These are phyloP conservation scores for Sturnus vulgaris DNA, from an alignment of 2,113 vertebrate species.

Conservation along the genomic window DNA sequence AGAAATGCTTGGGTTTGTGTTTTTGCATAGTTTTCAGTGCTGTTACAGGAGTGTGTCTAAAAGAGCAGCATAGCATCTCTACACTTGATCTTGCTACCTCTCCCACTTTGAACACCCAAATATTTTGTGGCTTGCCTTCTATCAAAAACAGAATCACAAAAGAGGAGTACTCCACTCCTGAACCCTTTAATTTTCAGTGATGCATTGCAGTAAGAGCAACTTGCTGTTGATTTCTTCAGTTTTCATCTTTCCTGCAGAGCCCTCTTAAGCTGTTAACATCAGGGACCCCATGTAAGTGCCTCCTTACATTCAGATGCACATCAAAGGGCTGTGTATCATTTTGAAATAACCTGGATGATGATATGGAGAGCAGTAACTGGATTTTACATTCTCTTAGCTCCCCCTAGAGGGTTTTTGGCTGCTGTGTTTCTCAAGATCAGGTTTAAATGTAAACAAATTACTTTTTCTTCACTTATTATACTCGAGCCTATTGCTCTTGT, in stretches of 20 bases:
- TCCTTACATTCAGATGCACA: neutral
- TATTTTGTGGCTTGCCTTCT: neutral
- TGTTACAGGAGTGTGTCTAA: neutral
- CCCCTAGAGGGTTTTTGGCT: constrained; percentile 57
- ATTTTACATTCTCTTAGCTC: constrained; percentile 21
- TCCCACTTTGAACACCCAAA: neutral
- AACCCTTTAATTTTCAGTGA: neutral
- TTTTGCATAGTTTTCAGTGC: neutral
- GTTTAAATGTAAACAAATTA: neutral
- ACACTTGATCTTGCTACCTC: neutral
- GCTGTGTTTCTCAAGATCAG: neutral
- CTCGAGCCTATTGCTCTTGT: neutral
- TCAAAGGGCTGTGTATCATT: neutral
- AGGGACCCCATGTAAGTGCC: neutral
- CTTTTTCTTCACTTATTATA: neutral
- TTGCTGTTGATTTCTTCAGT: neutral
- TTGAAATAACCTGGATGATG: neutral
- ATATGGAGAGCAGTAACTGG: neutral
- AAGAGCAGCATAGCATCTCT: neutral
- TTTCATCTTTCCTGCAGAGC: neutral
- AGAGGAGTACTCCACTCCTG: neutral
- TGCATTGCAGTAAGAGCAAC: neutral
- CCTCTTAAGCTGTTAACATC: neutral
- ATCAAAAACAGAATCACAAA: neutral
- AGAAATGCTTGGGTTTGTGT: neutral